phyloP scores from a whole-genome alignment of 2,113 vertebrate species.

The Bungarus multicinctus region DNA sequence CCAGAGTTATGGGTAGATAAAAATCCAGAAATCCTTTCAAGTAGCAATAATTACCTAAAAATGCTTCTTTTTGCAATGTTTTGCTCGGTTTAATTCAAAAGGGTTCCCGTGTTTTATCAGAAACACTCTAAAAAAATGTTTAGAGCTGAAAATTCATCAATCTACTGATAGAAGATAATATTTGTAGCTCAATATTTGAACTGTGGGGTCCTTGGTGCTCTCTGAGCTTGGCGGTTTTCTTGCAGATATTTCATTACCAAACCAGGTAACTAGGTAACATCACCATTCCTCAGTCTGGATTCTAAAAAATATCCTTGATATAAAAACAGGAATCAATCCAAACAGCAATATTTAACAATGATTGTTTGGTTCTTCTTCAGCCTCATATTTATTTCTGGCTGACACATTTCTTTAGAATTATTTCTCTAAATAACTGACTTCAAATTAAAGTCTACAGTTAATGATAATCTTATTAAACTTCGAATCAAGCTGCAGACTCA shows the following conservation, averaged over 20 bases:
- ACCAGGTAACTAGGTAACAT: not conserved
- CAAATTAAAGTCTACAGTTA: not conserved
- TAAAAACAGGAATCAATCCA: not conserved
- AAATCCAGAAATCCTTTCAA: conserved; percentile 56
- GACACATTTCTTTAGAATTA: not conserved
- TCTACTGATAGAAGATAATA: accelerated
- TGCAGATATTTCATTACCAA: not conserved
- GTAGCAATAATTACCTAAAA: conserved; percentile 53
- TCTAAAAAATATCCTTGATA: not conserved
- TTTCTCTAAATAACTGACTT: not conserved
- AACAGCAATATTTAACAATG: not conserved
- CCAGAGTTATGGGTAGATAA: conserved; percentile 46
- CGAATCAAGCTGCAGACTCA: not conserved
- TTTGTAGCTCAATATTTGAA: not conserved
- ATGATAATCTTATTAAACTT: not conserved
- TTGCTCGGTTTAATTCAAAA: not conserved
- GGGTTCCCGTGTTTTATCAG: conserved; percentile 11
- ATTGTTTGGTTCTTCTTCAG: not conserved
- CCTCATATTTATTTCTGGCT: not conserved
- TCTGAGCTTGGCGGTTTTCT: not conserved
- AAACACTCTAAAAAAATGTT: conserved; percentile 25
- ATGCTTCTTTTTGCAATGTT: conserved; percentile 38
- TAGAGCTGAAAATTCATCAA: conserved; percentile 31
- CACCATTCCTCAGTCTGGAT: not conserved
- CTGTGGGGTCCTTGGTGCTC: no score